Conservation (phyloP, 2,113 vertebrate species). For the Mesitornis unicolor region DNA sequence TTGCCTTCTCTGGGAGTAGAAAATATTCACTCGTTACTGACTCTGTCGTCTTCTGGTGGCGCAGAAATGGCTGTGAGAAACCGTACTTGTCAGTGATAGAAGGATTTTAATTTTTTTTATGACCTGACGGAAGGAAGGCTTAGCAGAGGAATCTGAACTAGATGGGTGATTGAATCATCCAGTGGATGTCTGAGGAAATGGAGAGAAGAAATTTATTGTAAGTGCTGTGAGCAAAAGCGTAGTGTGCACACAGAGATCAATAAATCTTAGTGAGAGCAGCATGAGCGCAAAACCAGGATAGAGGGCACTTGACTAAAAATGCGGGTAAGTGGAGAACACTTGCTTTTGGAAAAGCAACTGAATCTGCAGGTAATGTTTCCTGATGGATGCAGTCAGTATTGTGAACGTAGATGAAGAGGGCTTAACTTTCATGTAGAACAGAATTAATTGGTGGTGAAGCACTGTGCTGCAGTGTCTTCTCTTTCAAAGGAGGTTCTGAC, state of each 20-base stretch:
- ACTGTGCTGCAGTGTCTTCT: background rate
- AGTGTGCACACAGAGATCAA: accelerated
- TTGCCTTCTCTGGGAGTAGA: background rate
- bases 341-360: background rate
- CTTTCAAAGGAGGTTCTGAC: background rate
- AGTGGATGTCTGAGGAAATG: background rate
- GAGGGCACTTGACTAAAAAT: background rate
- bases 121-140: background rate
- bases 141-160: background rate
- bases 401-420: background rate
- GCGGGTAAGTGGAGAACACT: background rate
- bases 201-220: background rate
- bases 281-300: background rate
- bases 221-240: background rate
- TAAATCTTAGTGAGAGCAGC: background rate
- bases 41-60: background rate
- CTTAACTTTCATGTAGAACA: background rate
- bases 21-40: background rate
- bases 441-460: background rate
- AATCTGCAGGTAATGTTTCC: background rate
- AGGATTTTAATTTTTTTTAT: background rate
- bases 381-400: background rate
- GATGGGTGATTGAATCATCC: background rate
- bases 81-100: background rate
- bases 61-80: background rate